Evolutionary conservation across 2,797 vertebrate genomes (phyloP).

Genomic region (Coregonus suidteri): DNA sequence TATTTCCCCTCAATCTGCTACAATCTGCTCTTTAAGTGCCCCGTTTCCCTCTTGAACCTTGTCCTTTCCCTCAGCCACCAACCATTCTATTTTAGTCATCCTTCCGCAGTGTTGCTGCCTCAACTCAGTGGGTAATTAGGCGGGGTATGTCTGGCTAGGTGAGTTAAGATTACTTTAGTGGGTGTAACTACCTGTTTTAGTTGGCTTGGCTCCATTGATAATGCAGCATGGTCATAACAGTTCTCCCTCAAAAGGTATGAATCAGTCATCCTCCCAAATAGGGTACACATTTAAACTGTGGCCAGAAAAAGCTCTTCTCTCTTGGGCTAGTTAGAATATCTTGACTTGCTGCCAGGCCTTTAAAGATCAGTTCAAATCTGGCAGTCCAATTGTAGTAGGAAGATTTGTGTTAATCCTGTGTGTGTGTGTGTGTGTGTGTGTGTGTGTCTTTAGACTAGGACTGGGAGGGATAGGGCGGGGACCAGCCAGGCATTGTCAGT

Average conservation of each 20-base stretch:
- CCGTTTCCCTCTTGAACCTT: slow-evolving; percentile 21
- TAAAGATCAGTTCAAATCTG: slow-evolving; percentile 17
- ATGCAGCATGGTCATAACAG: neutral
- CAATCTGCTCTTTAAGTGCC: slow-evolving; percentile 2
- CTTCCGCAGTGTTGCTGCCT: slow-evolving; percentile 54
- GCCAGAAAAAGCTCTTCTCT: neutral
- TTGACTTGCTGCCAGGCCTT: slow-evolving; percentile 11
- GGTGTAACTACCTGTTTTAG: slow-evolving; percentile 24
- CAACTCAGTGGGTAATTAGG: slow-evolving; percentile 46
- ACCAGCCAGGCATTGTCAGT: neutral
- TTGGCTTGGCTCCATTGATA: slow-evolving; percentile 9
- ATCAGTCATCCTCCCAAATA: neutral
- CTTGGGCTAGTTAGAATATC: slow-evolving; percentile 5
- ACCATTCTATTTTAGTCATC: slow-evolving; percentile 56
- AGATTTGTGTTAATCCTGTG: slow-evolving; percentile 30
- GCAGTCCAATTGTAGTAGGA: slow-evolving; percentile 14
- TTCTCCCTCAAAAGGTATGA: neutral
- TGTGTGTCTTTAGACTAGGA: neutral
- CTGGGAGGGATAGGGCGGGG: neutral
- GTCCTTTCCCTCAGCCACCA: slow-evolving; percentile 39
- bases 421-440: neutral
- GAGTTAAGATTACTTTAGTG: slow-evolving; percentile 40
- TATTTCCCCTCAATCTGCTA: slow-evolving; percentile 8
- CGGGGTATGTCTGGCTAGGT: slow-evolving; percentile 25
- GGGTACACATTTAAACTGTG: neutral